phyloP scores from a whole-genome alignment of 1,140 invertebrate genomes.

The Drosophila punjabiensis region DNA sequence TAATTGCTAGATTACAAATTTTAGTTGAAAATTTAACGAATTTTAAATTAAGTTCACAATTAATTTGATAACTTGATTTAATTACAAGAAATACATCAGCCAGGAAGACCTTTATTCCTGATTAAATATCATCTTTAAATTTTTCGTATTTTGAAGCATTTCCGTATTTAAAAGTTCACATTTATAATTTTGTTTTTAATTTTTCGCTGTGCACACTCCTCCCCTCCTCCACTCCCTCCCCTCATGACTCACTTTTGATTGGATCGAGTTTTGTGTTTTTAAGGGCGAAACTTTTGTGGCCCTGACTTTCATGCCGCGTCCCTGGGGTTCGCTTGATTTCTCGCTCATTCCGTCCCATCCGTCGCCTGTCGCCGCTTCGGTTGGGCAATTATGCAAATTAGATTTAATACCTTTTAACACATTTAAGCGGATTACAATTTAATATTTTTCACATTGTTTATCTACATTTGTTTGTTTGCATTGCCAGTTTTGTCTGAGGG shows the following conservation, averaged over 20 bases:
- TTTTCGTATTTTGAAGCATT: not conserved
- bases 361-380: slow-evolving; percentile 22
- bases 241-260: slow-evolving; percentile 68
- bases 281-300: slow-evolving; percentile 49
- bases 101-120: too few relatives aligned
- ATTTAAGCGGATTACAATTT: slow-evolving; percentile 85
- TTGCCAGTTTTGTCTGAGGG: slow-evolving; percentile 31
- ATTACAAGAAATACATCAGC: too few relatives aligned
- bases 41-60: not conserved
- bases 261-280: slow-evolving; percentile 61
- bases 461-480: slow-evolving; percentile 56
- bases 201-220: slow-evolving; percentile 6
- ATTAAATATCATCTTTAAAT: not conserved
- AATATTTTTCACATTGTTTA: slow-evolving; percentile 79
- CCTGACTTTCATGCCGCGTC: slow-evolving; percentile 17
- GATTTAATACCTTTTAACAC: slow-evolving; percentile 82
- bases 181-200: not conserved
- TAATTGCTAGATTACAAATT: not conserved
- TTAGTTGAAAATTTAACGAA: not conserved
- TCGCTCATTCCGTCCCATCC: slow-evolving; percentile 4
- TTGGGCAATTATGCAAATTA: slow-evolving; percentile 84
- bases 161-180: not conserved
- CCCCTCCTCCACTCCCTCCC: not conserved
- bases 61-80: not conserved
- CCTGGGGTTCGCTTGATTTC: slow-evolving; percentile 27